Base-by-base conservation (phyloP, 1,140 invertebrate species). In the Penaeus chinensis region DNA sequence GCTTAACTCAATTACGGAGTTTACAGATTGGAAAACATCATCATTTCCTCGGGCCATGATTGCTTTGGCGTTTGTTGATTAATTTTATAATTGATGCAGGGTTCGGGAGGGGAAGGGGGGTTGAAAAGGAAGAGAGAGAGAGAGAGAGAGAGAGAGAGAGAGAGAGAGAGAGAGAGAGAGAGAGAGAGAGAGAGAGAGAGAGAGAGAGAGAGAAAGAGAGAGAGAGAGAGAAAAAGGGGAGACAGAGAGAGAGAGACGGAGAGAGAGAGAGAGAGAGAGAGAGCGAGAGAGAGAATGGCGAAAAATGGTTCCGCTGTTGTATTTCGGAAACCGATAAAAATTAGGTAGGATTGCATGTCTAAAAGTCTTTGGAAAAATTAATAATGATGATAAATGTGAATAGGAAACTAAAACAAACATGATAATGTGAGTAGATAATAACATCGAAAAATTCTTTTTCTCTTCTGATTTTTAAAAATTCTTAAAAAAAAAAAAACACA, bases 161-260 rank as follows among this genome's bases (percentile, higher is more conserved):
- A 81, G 79, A 62, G 79, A 78, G 79, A 61, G n/a, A 62, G 79
- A 81, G 77, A 47, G 19, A 79, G 77, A 79, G 79, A 61, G 79
- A 81, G 24, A n/a, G 79, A 63, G 54, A 27, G 60, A 63, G 60
- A 81, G 37, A 77, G 65, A 27, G 24, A 27, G 65, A 27, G 65
- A 27, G 20, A 27, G 65, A 27, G 65, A n/a, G 11, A 77, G 74
- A 20, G 37, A 37, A 5, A 77, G 22, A 32, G 65, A 27, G 65
- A n/a, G 24, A 27, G 65, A 27, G 20, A 66, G 24, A 27, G 65
- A 13, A 60, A 63, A 20, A 24, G 32, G 19, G 16, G 74, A 8
- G 4, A 8, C 3, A 8, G 37, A 32, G 37, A 20, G 10, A 16
- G 24, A 20, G 20, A 19, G n/a, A 47, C 20, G 24, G 60, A 11